A percentile compares a stretch with the other conserved stretches of the same genome.
These are phyloP conservation scores for Kryphioiulus occultus DNA, from an alignment of 2,888 invertebrate genomes.

Conservation along the genomic window DNA sequence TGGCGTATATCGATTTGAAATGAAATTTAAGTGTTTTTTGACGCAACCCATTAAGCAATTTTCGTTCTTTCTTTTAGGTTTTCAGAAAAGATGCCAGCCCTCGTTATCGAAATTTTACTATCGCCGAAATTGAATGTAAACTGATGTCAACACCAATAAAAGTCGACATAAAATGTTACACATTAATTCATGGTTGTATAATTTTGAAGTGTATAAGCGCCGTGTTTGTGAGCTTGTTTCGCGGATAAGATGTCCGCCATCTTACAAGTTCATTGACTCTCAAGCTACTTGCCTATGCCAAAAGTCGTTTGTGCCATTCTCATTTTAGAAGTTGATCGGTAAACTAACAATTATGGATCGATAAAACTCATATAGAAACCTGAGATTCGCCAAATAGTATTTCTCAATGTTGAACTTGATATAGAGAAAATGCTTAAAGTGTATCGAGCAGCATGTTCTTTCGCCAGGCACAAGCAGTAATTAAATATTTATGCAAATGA, in stretches of 20 bases:
- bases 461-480: background rate
- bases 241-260: background rate
- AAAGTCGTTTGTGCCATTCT: background rate
- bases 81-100: background rate
- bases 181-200: background rate
- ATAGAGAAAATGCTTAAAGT: no score
- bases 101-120: background rate
- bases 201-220: background rate
- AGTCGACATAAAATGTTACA: background rate
- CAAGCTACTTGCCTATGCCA: background rate
- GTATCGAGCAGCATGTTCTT: no score
- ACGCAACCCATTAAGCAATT: background rate
- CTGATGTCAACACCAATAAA: background rate
- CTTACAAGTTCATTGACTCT: background rate
- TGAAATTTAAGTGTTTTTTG: background rate
- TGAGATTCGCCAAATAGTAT: no score
- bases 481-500: conserved; percentile 25
- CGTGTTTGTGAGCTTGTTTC: background rate
- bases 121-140: background rate
- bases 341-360: no score
- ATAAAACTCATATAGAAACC: no score
- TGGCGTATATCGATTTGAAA: background rate
- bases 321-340: background rate
- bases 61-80: background rate
- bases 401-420: no score